Evolutionary conservation across 2,888 invertebrate species (phyloP).

Genomic region (Oasisia sp.): DNA sequence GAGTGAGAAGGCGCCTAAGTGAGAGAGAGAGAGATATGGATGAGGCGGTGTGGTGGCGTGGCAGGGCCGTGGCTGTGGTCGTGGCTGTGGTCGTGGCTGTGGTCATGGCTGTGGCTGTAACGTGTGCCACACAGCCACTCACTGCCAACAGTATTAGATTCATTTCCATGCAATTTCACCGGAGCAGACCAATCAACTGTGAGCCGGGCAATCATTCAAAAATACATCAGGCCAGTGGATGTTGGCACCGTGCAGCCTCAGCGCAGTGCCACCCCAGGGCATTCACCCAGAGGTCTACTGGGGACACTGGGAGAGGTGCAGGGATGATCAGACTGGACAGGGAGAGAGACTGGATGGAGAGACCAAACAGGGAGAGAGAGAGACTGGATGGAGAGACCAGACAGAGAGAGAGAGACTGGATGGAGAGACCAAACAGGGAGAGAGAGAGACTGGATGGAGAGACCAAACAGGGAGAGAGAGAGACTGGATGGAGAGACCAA

Average conservation of each 20-base stretch:
- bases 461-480: no score
- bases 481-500: no score
- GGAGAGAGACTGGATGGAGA: no score
- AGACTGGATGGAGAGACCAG: no score
- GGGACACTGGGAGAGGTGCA: no score
- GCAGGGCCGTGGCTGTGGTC: not conserved
- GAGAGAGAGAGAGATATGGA: not conserved
- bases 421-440: no score
- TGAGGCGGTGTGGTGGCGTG: not conserved
- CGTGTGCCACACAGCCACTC: not conserved
- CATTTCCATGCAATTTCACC: conserved; percentile 1
- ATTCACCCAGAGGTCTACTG: not conserved
- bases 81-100: not conserved
- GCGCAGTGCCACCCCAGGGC: not conserved
- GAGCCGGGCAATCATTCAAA: not conserved
- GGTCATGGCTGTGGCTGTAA: not conserved
- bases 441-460: no score
- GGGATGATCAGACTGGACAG: no score
- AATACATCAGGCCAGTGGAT: not conserved
- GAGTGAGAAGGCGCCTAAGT: no score
- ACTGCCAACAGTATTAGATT: not conserved
- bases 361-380: no score
- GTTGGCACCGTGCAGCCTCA: not conserved
- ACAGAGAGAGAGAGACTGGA: no score
- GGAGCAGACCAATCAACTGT: not conserved